These are phyloP conservation scores for Pardalotus punctatus DNA, from an alignment of 2,113 vertebrate species.

Conservation along the genomic window DNA sequence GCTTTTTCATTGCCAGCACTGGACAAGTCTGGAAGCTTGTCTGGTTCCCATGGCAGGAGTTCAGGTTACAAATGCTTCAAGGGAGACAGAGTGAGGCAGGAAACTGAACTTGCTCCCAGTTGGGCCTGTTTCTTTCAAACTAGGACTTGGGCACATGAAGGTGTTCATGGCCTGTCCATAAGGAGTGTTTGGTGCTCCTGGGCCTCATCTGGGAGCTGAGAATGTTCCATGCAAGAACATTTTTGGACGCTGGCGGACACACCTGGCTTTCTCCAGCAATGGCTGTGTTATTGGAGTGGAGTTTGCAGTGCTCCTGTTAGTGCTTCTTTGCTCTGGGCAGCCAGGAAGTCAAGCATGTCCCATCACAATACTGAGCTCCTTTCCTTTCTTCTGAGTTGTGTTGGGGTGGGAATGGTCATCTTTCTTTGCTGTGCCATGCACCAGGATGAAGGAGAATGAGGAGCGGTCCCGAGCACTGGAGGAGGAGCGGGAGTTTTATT, in stretches of 20 bases:
- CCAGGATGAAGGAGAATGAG: constrained; percentile 89
- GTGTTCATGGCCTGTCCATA: not conserved
- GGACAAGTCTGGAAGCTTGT: not conserved
- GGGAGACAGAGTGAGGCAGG: not conserved
- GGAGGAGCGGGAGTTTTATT: constrained; percentile 91
- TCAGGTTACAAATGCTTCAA: not conserved
- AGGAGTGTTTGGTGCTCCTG: not conserved
- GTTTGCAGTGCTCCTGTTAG: not conserved
- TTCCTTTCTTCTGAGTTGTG: not conserved
- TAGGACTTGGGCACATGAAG: not conserved
- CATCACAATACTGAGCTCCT: rapidly evolving
- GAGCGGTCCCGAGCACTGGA: constrained; percentile 82
- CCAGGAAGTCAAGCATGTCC: not conserved
- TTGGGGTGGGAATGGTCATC: not conserved
- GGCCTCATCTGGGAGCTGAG: not conserved
- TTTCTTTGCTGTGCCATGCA: not conserved
- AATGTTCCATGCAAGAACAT: not conserved
- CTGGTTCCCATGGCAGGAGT: not conserved
- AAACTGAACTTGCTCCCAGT: not conserved
- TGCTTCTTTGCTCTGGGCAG: not conserved
- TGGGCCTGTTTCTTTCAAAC: not conserved
- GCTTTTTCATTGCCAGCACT: not conserved
- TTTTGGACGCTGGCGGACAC: no score
- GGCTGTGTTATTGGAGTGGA: not conserved
- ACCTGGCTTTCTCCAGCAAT: not conserved